Conservation (phyloP, 2,888 invertebrate genomes). For the Leucozona laternaria region DNA sequence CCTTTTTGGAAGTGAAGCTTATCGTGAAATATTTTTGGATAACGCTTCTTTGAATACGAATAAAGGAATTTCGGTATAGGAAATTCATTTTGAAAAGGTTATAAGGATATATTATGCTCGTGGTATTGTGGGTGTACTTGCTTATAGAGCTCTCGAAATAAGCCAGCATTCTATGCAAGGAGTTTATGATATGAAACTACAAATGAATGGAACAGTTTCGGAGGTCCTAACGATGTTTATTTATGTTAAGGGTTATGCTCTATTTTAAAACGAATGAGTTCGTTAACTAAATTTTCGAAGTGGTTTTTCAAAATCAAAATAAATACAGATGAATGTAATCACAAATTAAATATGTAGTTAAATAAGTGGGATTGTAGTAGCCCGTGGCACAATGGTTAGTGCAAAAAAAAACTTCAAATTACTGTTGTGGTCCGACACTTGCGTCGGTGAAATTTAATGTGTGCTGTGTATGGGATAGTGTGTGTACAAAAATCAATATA, state of each 20-base stretch:
- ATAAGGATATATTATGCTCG: background rate
- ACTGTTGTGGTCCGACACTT: too few relatives aligned
- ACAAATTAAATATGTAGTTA: background rate
- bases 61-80: constrained; percentile 12
- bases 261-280: constrained; percentile 1
- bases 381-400: too few relatives aligned
- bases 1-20: constrained; percentile 12
- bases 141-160: background rate
- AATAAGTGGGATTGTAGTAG: too few relatives aligned
- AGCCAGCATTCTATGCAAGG: constrained; percentile 4
- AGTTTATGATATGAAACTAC: background rate
- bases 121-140: background rate
- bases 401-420: too few relatives aligned
- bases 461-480: too few relatives aligned
- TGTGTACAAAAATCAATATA: too few relatives aligned
- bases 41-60: constrained; percentile 20
- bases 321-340: too few relatives aligned
- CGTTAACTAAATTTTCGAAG: background rate
- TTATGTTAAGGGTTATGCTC: background rate
- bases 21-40: constrained; percentile 21
- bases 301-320: background rate
- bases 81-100: constrained; percentile 11
- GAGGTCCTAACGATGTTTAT: background rate
- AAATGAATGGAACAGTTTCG: constrained; percentile 4
- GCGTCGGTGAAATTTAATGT: too few relatives aligned